A percentile compares a stretch with the other conserved stretches of the same genome.
Conservation (phyloP, 2,113 vertebrate genomes). For the Megalops atlanticus region DNA sequence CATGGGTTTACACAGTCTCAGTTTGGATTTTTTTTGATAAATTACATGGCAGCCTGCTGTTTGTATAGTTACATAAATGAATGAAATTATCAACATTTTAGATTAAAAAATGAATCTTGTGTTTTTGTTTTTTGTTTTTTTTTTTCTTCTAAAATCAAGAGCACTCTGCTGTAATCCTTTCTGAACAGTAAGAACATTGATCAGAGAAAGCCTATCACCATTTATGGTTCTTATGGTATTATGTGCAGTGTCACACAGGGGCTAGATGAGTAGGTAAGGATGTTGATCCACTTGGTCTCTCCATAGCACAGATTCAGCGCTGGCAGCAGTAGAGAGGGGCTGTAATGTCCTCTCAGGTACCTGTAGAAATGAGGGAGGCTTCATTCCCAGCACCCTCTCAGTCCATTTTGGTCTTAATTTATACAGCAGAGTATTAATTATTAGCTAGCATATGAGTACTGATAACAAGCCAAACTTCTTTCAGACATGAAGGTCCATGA, state of each 20-base stretch:
- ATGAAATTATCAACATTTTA: slow-evolving; percentile 17
- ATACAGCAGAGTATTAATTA: not conserved
- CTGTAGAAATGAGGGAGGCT: not conserved
- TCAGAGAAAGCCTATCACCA: too few species aligned
- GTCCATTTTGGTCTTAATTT: not conserved
- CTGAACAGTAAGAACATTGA: not conserved
- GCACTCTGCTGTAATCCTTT: not conserved
- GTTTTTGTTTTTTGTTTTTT: too few species aligned
- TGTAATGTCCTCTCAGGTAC: not conserved
- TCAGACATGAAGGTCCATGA: not conserved
- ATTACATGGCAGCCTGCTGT: slow-evolving; percentile 10
- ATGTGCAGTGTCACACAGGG: not conserved
- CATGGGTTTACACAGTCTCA: not conserved
- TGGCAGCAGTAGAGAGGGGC: not conserved
- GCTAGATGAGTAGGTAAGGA: not conserved
- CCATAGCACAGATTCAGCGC: not conserved
- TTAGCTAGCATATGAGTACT: not conserved
- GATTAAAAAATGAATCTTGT: not conserved
- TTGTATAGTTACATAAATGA: slow-evolving; percentile 20
- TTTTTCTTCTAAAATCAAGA: not conserved
- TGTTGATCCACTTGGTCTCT: slow-evolving; percentile 3
- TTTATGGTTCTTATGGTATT: not conserved
- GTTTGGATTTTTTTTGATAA: slow-evolving; percentile 12
- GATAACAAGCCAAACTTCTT: not conserved
- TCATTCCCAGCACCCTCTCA: not conserved